A percentile compares a stretch with the other conserved stretches of the same genome.
Evolutionary conservation across 2,888 invertebrate genomes (phyloP).

Genomic region (Psylliodes chrysocephalus): DNA sequence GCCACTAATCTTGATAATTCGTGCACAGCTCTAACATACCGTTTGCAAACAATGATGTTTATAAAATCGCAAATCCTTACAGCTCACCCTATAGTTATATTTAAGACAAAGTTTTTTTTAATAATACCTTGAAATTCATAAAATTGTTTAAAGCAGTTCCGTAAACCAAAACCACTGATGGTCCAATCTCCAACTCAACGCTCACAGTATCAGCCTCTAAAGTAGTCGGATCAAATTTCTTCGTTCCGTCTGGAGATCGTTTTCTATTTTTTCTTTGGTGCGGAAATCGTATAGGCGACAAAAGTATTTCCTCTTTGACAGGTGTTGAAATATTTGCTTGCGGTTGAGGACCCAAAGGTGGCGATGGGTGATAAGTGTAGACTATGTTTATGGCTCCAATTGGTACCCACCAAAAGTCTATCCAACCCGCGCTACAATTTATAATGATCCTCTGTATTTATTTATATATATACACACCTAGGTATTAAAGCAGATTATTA

Average conservation of each 20-base stretch:
- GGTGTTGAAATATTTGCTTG: slow-evolving; percentile 94
- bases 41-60: no score
- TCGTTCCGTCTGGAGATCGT: slow-evolving; percentile 68
- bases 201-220: slow-evolving; percentile 89
- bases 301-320: slow-evolving; percentile 90
- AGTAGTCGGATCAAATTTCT: slow-evolving; percentile 87
- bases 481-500: no score
- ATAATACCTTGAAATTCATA: slow-evolving; percentile 86
- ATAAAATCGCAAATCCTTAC: no score
- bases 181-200: slow-evolving; percentile 93
- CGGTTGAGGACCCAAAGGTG: slow-evolving; percentile 86
- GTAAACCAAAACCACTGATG: slow-evolving; percentile 90
- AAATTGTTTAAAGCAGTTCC: slow-evolving; percentile 92
- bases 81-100: no score
- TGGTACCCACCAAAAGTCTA: slow-evolving; percentile 96
- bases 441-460: no score
- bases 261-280: slow-evolving; percentile 65
- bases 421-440: slow-evolving; percentile 79
- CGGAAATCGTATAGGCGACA: slow-evolving; percentile 92
- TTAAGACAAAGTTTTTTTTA: no score
- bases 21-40: no score
- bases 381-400: slow-evolving; percentile 91
- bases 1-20: no score
- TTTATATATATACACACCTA: no score
- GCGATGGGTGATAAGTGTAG: slow-evolving; percentile 93